Base-by-base conservation (phyloP, 2,113 vertebrate genomes). In the Psilopsiagon aurifrons region DNA sequence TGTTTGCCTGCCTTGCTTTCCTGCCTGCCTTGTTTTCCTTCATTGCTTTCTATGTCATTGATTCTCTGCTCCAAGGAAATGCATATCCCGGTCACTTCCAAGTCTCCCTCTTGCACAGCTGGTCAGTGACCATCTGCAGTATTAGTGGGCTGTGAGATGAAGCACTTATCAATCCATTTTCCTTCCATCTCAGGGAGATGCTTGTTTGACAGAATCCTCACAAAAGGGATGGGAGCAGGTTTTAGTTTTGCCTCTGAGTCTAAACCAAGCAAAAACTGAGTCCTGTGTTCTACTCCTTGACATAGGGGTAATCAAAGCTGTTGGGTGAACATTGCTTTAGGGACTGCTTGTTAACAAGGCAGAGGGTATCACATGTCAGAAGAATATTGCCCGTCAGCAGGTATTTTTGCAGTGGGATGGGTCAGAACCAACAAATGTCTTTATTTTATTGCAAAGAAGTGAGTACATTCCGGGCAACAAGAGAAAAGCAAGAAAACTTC, bases 271-370 rank as follows among this genome's bases (percentile, higher is more conserved):
- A 52, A 68, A 68, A 81, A 49, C 29, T 19, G 16, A 33, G 8
- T n/a, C 13, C 43, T 0, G 0, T 52, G 16, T 7, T 43, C 25
- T 52, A 2, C 22, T 60, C 44, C 54, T 51, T 5, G 2, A 24
- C 44, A 44, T 29, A 59, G 41, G 27, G 69, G 39, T 47, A 78
- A 16, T 14, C 25, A 59, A 63, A 63, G n/a, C 10, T 55, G 23
- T 60, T 81, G 57, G 52, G 60, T 51, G 46, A 63, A 57, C 69
- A 76, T 52, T 69, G n/a, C 31, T 60, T 64, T 35, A 76, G 31
- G 11, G 20, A 22, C n/a, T 0, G 0, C 17, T 43, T 70, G 22
- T 77, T 77, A 77, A 54, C 2, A 6, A 69, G 67, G 33, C 5
- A 28, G 17, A 18, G 15, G 31, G 19, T 54, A n/a, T n/a, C 18